phyloP scores from a whole-genome alignment of 2,797 vertebrate species.

The Hipposideros larvatus region DNA sequence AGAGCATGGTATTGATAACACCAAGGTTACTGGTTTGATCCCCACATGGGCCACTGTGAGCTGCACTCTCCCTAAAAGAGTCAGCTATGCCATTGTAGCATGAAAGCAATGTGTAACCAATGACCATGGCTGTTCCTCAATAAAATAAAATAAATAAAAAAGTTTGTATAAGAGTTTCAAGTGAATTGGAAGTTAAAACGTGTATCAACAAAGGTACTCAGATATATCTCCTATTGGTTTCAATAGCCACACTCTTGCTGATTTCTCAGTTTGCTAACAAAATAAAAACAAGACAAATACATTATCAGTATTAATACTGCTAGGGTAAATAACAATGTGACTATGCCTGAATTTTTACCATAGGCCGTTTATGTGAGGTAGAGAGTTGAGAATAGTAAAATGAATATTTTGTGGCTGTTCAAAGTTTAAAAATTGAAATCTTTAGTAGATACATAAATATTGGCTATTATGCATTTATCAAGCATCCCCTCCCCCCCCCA shows the following conservation, averaged over 20 bases:
- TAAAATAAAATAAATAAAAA: too few relatives aligned
- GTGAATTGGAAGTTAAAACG: conserved; percentile 46
- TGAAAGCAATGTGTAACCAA: too few relatives aligned
- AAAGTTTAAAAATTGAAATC: conserved; percentile 64
- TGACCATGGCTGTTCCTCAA: too few relatives aligned
- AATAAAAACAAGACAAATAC: not conserved
- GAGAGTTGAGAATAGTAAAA: conserved; percentile 12
- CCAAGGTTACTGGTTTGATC: too few relatives aligned
- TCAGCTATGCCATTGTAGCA: too few relatives aligned
- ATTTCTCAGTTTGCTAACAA: conserved; percentile 29
- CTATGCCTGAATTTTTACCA: not conserved
- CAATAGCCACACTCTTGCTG: conserved; percentile 39
- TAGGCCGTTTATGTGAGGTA: not conserved
- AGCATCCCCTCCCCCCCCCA: not conserved
- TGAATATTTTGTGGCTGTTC: conserved; percentile 63
- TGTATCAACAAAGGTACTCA: not conserved
- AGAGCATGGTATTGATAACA: too few relatives aligned
- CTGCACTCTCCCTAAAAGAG: too few relatives aligned
- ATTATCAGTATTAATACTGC: not conserved
- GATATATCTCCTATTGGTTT: not conserved
- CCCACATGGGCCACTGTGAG: too few relatives aligned
- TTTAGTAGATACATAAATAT: not conserved
- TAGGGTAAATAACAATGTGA: conserved; percentile 50
- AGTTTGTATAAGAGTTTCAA: not conserved
- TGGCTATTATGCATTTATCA: conserved; percentile 35